Conservation (phyloP, 1,140 invertebrate genomes). For the Drosophila nannoptera region DNA sequence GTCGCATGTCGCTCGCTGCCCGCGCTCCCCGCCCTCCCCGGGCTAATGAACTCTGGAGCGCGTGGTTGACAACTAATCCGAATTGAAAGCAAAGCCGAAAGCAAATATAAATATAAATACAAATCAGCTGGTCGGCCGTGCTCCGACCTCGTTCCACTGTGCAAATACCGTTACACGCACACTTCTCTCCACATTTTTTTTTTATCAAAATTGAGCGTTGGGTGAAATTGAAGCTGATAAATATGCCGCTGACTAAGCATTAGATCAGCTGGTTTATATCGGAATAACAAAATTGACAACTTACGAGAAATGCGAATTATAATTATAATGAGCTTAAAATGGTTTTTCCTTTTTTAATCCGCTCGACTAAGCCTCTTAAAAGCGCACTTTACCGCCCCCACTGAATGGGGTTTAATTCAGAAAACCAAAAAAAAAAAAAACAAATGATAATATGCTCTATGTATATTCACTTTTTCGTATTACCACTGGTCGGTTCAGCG, state of each 20-base stretch:
- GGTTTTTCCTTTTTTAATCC: conserved; percentile 1
- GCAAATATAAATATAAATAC: conserved; percentile 47
- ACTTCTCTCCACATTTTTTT: conserved; percentile 17
- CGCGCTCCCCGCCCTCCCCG: not conserved
- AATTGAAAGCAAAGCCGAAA: conserved; percentile 10
- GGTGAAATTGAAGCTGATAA: conserved; percentile 31
- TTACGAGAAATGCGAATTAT: conserved; percentile 36
- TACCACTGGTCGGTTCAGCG: conserved; percentile 16
- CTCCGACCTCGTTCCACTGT: not conserved
- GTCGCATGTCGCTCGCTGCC: not conserved
- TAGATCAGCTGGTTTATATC: conserved; percentile 1
- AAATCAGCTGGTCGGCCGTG: conserved; percentile 52
- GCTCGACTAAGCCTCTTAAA: conserved; percentile 4
- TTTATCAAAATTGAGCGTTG: conserved; percentile 40
- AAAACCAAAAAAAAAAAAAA: not conserved
- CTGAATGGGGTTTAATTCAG: not conserved
- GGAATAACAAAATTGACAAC: conserved; percentile 1
- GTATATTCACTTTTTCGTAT: conserved; percentile 5
- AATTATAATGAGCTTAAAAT: conserved; percentile 18
- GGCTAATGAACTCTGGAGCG: conserved; percentile 34
- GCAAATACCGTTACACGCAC: not conserved
- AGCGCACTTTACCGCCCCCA: not conserved
- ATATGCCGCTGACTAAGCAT: conserved; percentile 23
- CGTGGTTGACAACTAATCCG: conserved; percentile 32
- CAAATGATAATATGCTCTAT: not conserved